A percentile compares a stretch with the other conserved stretches of the same genome.
These are phyloP conservation scores for Tetragonula clypearis DNA, from an alignment of 1,140 invertebrate species.

Conservation along the genomic window DNA sequence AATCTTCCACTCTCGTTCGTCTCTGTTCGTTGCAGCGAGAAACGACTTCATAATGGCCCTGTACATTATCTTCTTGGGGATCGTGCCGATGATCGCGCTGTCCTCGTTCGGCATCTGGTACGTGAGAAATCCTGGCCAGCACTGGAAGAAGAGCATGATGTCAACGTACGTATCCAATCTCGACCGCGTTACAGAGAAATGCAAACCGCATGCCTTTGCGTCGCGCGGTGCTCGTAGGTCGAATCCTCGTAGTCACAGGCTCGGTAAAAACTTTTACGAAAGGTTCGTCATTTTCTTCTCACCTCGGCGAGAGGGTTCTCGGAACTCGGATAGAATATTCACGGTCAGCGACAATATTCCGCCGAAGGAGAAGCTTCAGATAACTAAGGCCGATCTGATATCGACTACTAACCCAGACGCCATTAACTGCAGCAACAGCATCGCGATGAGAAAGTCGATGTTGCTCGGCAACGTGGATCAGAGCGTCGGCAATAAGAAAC, in stretches of 20 bases:
- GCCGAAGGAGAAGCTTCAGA: slow-evolving; percentile 81
- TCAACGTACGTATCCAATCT: slow-evolving; percentile 87
- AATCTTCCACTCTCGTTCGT: slow-evolving; percentile 27
- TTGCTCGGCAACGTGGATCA: slow-evolving; percentile 28
- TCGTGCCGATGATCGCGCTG: slow-evolving; percentile 87
- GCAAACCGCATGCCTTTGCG: slow-evolving; percentile 60
- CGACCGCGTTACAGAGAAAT: slow-evolving; percentile 71
- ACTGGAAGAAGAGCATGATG: slow-evolving; percentile 86
- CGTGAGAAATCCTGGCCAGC: slow-evolving; percentile 84
- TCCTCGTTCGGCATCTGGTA: slow-evolving; percentile 88
- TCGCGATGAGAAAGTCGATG: slow-evolving; percentile 67
- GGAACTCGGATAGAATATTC: slow-evolving; percentile 64
- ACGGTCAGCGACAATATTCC: slow-evolving; percentile 71
- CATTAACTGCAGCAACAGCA: slow-evolving; percentile 82
- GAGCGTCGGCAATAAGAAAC: background rate
- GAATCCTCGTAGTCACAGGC: slow-evolving; percentile 25
- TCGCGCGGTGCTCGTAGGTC: slow-evolving; percentile 45
- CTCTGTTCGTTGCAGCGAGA: slow-evolving; percentile 84
- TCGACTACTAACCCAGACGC: slow-evolving; percentile 87
- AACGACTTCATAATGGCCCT: slow-evolving; percentile 88
- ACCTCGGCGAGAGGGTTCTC: slow-evolving; percentile 39
- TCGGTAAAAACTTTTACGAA: slow-evolving; percentile 64
- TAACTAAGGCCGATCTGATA: slow-evolving; percentile 85
- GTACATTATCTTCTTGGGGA: slow-evolving; percentile 92
- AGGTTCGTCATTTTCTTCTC: slow-evolving; percentile 57